Evolutionary conservation across 1,140 invertebrate species (phyloP), one percentile per base, ranked within the genome.

Genomic region (Drosophila tani): DNA sequence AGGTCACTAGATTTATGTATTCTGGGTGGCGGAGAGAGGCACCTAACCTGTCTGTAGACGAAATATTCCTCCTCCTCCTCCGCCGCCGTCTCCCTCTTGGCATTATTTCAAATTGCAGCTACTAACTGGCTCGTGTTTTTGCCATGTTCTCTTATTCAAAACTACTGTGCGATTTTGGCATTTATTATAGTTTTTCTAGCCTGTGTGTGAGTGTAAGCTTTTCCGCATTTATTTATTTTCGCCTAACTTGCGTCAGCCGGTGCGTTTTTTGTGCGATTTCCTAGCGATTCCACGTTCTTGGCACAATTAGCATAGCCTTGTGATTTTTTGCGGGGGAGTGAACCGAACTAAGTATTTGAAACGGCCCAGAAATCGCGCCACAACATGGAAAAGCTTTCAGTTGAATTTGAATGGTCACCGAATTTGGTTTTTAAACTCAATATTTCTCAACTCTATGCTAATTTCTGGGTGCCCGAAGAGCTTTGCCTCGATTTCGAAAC

Each of bases 291-390:
- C 27, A 35, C 43, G 65, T 71, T 85, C 85, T 90, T 90, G 84
- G 75, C 85, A 90, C 75, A 90, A 85, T 84, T 90, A 81, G 74
- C 78, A 66, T 47, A 79, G 59, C 81, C 84, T 88, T 90, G 82
- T 50, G 43, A 78, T 47, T 50, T 53, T 49, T 32, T 59, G 49
- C 29, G 43, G 46, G 32, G 55, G 53, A 14, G 50, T 40, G 14
- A 27, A 17, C 15, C 19, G 38, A 32, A 9, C 56, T 12, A 27
- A 12, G 11, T 21, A 38, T 29, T 64, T 29, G 38, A 62, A 49
- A 38, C 8, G 3, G 17, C 12, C 7, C 11, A 12, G 27, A 51
- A 68, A 46, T 27, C 14, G 15, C 24, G 29, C 17, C 32, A n/a
- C 45, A 68, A 35, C 29, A 63, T 55, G 15, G 40, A 62, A 50